Evolutionary conservation across 2,888 invertebrate species (phyloP).

Genomic region (Anodontia alba): DNA sequence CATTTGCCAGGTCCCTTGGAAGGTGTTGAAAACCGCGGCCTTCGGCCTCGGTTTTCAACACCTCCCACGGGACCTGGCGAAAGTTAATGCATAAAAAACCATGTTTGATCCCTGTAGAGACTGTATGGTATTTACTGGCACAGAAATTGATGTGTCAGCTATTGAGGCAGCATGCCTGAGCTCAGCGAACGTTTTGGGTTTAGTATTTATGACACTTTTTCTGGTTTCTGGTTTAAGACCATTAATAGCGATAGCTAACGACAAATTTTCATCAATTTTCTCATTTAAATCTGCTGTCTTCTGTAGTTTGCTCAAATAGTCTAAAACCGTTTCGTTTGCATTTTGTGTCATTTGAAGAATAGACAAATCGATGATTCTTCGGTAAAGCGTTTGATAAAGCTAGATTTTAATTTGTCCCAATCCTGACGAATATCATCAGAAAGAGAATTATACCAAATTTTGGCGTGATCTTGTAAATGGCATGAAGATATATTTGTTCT

Average conservation of each 20-base stretch:
- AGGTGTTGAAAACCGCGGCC: too few species aligned
- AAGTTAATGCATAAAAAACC: too few species aligned
- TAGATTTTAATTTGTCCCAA: background rate
- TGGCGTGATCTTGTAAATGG: slow-evolving; percentile 1
- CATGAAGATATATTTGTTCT: slow-evolving; percentile 1
- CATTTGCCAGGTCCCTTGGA: too few species aligned
- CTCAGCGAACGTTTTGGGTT: background rate
- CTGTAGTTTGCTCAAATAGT: background rate
- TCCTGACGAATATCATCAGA: background rate
- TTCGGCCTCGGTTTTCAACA: too few species aligned
- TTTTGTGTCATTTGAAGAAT: background rate
- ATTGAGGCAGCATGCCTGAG: background rate
- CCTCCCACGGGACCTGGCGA: too few species aligned
- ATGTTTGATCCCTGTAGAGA: background rate
- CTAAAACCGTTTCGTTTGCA: background rate
- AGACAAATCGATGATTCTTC: background rate
- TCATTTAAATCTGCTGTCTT: background rate
- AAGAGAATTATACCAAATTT: slow-evolving; percentile 1
- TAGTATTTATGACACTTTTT: background rate
- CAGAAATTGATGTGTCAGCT: background rate
- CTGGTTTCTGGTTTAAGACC: background rate
- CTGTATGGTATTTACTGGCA: background rate
- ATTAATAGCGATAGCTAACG: background rate
- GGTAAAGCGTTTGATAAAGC: background rate
- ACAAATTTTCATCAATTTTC: background rate